Evolutionary conservation across 2,888 invertebrate species (phyloP), one percentile per base, ranked within the genome.

Genomic region (Lycaena phlaeas): DNA sequence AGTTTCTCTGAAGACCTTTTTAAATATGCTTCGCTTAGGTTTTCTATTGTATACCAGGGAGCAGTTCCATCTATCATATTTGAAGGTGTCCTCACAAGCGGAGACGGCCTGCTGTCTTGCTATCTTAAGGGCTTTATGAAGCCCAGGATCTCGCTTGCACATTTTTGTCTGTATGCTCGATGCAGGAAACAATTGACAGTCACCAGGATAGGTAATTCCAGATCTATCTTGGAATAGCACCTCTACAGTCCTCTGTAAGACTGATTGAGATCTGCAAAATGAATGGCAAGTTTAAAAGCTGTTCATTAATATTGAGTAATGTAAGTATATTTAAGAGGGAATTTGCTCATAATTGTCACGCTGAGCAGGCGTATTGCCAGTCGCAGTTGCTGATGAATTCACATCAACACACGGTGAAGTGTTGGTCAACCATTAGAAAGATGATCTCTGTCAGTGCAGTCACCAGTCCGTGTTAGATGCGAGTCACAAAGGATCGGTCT

Each of bases 41-140:
- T 86, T 88, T 42, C 70, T 86, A 47, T 88, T 87, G 44, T 86
- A 88, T 14, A 86, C 75, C 14, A 88, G 71, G 0, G 89, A 88
- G 55, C 91, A 91, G 59, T 90, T 90, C 91, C 91, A 91, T 46
- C 90, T 85, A 48, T 91, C 90, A 55, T 87, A 91, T 40, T 87
- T 86, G 54, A 91, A 91, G 37, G 87, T 84, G 50, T 88, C 86
- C 57, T 88, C 87, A 55, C 91, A 91, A 27, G 88, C 85, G 0
- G 65, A 63, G 26, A 89, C 81, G 0, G 90, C 88, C 57, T 90
- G 77, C 4, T 86, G 72, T 42, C 87, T 87, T 0, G 90, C 89
- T 36, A 77, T 81, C 4, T 76, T 68, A 18, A 91, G 65, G 11
- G 86, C 79, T 1, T 76, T 77, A 0, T 81, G 60, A 14, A 89